Evolutionary conservation across 2,797 vertebrate species (phyloP).

Genomic region (Loriculus beryllinus): DNA sequence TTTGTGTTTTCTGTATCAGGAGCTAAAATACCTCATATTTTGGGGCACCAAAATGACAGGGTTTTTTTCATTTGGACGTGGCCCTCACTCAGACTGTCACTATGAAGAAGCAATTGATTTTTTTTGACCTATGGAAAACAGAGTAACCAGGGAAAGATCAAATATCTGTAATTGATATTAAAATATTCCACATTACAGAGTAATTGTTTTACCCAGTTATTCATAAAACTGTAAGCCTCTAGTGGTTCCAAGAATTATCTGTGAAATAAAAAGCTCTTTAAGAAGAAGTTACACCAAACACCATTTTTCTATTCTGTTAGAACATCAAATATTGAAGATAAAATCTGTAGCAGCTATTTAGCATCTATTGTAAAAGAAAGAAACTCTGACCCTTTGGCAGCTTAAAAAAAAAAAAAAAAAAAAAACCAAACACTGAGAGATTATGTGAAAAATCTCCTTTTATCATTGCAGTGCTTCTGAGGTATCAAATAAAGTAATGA

Average conservation of each 20-base stretch:
- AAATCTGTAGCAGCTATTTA: background rate
- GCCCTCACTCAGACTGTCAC: background rate
- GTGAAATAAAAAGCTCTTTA: slow-evolving; percentile 4
- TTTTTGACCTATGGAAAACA: background rate
- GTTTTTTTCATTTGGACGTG: background rate
- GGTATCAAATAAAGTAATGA: background rate
- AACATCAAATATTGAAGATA: background rate
- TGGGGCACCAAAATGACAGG: background rate
- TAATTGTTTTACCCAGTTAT: slow-evolving; percentile 15
- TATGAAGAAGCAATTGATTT: background rate
- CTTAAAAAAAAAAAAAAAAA: background rate
- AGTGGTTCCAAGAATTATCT: background rate
- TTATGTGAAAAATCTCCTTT: background rate
- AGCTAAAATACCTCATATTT: background rate
- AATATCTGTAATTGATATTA: background rate
- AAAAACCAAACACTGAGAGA: background rate
- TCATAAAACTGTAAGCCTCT: background rate
- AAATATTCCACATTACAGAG: background rate
- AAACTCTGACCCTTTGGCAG: background rate
- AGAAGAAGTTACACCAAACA: background rate
- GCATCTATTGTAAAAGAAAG: background rate
- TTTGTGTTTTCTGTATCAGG: background rate
- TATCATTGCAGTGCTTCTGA: background rate
- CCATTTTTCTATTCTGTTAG: background rate
- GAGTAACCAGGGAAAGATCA: background rate